Percentiles rank a stretch among this genome's conserved stretches.
Conservation (phyloP, 2,888 invertebrate genomes). For the Micoletzkya japonica region DNA sequence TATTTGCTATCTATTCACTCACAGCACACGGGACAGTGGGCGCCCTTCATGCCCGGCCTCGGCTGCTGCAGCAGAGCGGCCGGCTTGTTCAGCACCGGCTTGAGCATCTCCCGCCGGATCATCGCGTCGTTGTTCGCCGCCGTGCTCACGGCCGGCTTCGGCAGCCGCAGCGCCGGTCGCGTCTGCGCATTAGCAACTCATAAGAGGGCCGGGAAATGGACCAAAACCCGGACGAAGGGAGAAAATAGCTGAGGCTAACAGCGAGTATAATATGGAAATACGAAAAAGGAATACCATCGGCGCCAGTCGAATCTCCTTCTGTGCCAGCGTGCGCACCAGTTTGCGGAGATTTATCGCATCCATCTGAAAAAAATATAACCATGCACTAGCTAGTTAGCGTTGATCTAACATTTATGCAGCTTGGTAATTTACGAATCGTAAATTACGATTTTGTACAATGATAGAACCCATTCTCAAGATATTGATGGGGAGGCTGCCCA, state of each 20-base stretch:
- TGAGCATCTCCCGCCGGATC: slow-evolving; percentile 25
- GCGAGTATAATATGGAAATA: too few relatives aligned
- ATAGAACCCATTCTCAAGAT: too few relatives aligned
- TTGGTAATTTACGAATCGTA: too few relatives aligned
- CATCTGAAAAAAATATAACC: slow-evolving; percentile 33
- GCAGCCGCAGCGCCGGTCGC: slow-evolving; percentile 6
- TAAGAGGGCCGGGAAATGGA: background rate
- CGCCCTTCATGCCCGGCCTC: slow-evolving; percentile 21
- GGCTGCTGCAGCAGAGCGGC: slow-evolving; percentile 19
- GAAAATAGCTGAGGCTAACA: too few relatives aligned
- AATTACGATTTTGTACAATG: too few relatives aligned
- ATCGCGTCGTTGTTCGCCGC: slow-evolving; percentile 8
- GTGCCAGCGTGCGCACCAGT: slow-evolving; percentile 45
- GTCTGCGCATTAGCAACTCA: background rate
- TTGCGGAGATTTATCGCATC: slow-evolving; percentile 45
- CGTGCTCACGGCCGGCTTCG: slow-evolving; percentile 15
- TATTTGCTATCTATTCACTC: slow-evolving; percentile 5
- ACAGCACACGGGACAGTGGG: slow-evolving; percentile 35
- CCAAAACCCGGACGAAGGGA: too few relatives aligned
- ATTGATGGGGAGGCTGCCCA: too few relatives aligned
- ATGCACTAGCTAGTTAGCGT: background rate
- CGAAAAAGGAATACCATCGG: too few relatives aligned
- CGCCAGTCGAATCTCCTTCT: slow-evolving; percentile 34
- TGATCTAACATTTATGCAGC: too few relatives aligned
- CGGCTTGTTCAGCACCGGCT: slow-evolving; percentile 7